A percentile compares a stretch with the other conserved stretches of the same genome.
Conservation (phyloP, 2,888 invertebrate species). For the Xestia ashworthii region DNA sequence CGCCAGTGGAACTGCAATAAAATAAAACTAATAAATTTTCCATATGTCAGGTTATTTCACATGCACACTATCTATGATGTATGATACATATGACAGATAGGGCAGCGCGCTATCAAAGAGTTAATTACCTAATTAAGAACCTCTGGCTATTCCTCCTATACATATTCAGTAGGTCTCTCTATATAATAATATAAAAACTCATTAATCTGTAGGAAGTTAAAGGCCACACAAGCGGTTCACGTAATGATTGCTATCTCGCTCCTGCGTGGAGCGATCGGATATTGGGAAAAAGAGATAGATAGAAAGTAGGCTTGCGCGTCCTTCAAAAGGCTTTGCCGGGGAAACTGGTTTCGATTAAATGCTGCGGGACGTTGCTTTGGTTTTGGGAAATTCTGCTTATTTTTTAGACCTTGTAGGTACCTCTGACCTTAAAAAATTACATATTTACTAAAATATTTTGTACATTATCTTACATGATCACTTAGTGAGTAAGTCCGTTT, state of each 20-base stretch:
- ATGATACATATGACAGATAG: conserved; percentile 63
- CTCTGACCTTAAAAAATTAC: background rate
- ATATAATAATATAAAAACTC: conserved; percentile 72
- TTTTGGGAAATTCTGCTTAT: conserved; percentile 58
- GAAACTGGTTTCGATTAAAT: conserved; percentile 86
- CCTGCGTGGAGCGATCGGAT: conserved; percentile 64
- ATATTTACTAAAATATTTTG: too few relatives aligned
- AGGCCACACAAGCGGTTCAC: conserved; percentile 74
- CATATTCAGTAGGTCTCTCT: conserved; percentile 71
- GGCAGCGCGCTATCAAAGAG: conserved; percentile 60
- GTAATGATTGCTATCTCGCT: conserved; percentile 75
- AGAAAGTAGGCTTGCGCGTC: conserved; percentile 82
- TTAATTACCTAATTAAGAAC: conserved; percentile 77
- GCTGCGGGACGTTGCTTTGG: conserved; percentile 83
- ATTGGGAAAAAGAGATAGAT: conserved; percentile 81
- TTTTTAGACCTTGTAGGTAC: conserved; percentile 12
- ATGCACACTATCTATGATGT: conserved; percentile 53
- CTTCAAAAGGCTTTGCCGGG: conserved; percentile 85
- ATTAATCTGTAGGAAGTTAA: conserved; percentile 78
- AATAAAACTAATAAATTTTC: conserved; percentile 61
- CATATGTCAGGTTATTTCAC: conserved; percentile 51
- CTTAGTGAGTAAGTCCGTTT: background rate
- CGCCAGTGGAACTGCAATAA: conserved; percentile 47
- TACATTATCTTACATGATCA: background rate
- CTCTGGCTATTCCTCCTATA: conserved; percentile 65